A percentile compares a stretch with the other conserved stretches of the same genome.
Evolutionary conservation across 2,797 vertebrate genomes (phyloP).

Genomic region (Eospalax fontanierii): DNA sequence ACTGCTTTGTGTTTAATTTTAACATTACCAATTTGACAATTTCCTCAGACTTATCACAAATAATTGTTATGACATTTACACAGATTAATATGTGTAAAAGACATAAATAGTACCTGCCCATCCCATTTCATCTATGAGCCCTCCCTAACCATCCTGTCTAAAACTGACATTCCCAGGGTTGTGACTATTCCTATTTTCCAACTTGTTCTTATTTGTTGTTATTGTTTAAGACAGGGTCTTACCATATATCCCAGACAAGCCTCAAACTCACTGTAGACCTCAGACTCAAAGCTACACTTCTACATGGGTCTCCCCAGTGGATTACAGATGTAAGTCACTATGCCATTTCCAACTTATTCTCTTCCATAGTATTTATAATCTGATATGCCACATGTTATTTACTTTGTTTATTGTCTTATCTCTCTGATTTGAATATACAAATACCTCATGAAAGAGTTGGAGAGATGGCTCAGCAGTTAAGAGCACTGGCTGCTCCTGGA

Average conservation of each 20-base stretch:
- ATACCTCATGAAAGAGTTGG: too few relatives aligned
- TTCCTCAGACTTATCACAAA: conserved; percentile 28
- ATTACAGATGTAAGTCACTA: not conserved
- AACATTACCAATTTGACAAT: not conserved
- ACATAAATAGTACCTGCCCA: not conserved
- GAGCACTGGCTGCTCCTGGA: too few relatives aligned
- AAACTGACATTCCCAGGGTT: not conserved
- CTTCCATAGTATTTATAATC: not conserved
- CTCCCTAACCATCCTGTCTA: not conserved
- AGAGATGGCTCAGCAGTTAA: too few relatives aligned
- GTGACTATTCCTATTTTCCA: not conserved
- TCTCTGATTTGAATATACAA: not conserved
- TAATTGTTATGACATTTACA: not conserved
- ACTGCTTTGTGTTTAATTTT: conserved; percentile 21
- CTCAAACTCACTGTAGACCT: not conserved
- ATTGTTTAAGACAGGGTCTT: not conserved
- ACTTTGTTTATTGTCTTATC: not conserved
- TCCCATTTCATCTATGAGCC: not conserved
- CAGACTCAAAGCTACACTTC: not conserved
- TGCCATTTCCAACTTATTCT: not conserved
- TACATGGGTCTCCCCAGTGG: not conserved
- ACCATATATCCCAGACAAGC: not conserved
- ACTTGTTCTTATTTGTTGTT: not conserved
- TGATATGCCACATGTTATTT: not conserved
- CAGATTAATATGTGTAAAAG: not conserved